These are phyloP conservation scores for Brachypalpus laphriformis DNA, from an alignment of 2,888 invertebrate species.

Conservation along the genomic window DNA sequence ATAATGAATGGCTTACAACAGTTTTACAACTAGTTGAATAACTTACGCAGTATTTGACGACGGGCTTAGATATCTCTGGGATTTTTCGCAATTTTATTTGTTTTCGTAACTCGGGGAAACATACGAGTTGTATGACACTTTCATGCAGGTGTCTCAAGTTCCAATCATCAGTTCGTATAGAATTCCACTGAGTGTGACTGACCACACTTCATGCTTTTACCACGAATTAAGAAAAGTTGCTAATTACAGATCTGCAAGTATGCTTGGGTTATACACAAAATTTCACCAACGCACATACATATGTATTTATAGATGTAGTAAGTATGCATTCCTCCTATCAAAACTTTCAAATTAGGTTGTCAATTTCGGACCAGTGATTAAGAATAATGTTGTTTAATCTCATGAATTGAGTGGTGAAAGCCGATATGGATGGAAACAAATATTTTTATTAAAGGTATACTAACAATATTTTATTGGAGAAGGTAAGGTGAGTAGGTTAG, in stretches of 20 bases:
- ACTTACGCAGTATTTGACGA: neutral
- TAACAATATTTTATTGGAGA: too few relatives aligned
- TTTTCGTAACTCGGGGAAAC: neutral
- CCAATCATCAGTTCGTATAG: neutral
- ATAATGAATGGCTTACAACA: neutral
- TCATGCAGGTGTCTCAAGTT: neutral
- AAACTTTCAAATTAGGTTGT: neutral
- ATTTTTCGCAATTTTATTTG: neutral
- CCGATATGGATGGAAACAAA: neutral
- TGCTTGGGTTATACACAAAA: neutral
- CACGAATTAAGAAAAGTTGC: neutral
- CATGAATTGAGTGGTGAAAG: neutral
- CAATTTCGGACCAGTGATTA: neutral
- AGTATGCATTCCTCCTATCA: neutral
- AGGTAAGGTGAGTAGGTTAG: neutral
- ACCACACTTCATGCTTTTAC: neutral
- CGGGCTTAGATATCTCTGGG: neutral
- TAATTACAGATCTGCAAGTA: slow-evolving; percentile 1
- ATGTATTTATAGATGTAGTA: neutral
- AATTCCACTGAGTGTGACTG: neutral
- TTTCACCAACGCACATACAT: neutral
- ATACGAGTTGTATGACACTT: neutral
- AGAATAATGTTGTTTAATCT: neutral
- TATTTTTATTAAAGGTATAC: too few relatives aligned
- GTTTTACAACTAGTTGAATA: neutral